Percentiles rank a stretch among this genome's conserved stretches.
Evolutionary conservation across 2,113 vertebrate genomes (phyloP).

Genomic region (Clarias macrocephalus): DNA sequence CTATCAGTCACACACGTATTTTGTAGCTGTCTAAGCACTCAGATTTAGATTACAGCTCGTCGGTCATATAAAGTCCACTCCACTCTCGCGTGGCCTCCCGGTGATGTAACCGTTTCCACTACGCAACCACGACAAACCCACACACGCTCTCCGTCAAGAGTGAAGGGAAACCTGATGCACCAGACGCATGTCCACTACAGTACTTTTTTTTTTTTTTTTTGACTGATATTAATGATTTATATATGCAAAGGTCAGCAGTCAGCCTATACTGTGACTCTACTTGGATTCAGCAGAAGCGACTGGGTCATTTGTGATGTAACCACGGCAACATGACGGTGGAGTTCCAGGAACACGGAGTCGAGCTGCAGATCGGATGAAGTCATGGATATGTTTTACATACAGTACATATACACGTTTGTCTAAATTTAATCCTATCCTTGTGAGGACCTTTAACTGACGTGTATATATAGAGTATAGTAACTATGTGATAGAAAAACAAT

Average conservation of each 20-base stretch:
- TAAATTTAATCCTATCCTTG: not conserved
- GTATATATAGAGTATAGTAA: not conserved
- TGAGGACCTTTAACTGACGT: not conserved
- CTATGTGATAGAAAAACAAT: not conserved
- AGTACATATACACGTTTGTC: not conserved
- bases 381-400: not conserved
- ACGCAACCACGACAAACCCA: not conserved
- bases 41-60: conserved; percentile 30
- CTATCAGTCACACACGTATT: not conserved
- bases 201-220: not conserved
- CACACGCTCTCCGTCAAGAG: not conserved
- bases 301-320: not conserved
- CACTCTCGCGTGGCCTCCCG: not conserved
- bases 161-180: not conserved
- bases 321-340: not conserved
- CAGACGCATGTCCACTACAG: not conserved
- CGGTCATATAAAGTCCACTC: conserved; percentile 20
- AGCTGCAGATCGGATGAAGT: conserved; percentile 1
- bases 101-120: conserved; percentile 37
- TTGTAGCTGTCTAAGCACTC: not conserved
- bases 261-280: not conserved
- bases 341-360: conserved; percentile 23
- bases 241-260: not conserved
- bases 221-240: not conserved
- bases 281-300: not conserved